Evolutionary conservation across 2,888 invertebrate genomes (phyloP).

Genomic region (Micropterix aruncella): DNA sequence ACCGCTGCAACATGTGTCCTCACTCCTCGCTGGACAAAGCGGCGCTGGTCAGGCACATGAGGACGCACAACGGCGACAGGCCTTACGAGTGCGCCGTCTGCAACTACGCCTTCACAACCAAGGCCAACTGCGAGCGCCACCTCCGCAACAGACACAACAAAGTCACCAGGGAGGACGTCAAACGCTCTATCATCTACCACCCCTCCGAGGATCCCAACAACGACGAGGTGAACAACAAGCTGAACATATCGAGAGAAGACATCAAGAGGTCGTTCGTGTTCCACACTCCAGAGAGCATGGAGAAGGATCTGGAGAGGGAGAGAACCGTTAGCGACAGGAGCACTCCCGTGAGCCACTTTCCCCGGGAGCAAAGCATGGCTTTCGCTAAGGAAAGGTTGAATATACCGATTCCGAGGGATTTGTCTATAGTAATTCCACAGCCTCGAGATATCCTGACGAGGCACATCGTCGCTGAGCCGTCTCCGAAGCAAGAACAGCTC

Average conservation of each 20-base stretch:
- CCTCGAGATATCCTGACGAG: conserved; percentile 17
- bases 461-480: conserved; percentile 26
- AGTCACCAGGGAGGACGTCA: conserved; percentile 75
- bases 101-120: conserved; percentile 92
- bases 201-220: conserved; percentile 75
- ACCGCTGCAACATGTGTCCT: conserved; percentile 87
- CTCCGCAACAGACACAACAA: conserved; percentile 83
- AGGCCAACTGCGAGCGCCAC: conserved; percentile 94
- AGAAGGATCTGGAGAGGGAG: conserved; percentile 24
- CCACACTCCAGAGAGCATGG: conserved; percentile 35
- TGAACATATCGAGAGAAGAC: conserved; percentile 32
- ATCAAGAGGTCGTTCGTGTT: conserved; percentile 40
- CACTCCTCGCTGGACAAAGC: conserved; percentile 84
- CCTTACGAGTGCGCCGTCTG: conserved; percentile 93
- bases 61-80: conserved; percentile 89
- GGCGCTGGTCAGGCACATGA: conserved; percentile 79
- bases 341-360: conserved; percentile 30
- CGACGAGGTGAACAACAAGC: conserved; percentile 49
- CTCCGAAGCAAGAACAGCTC: conserved; percentile 13
- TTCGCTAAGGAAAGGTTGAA: conserved; percentile 27
- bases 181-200: conserved; percentile 75
- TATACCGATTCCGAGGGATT: conserved; percentile 15
- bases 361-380: conserved; percentile 22
- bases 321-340: conserved; percentile 20
- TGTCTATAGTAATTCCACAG: conserved; percentile 17